Evolutionary conservation across 2,888 invertebrate species (phyloP), one percentile per base, ranked within the genome.

Genomic region (Nomada lathburiana): DNA sequence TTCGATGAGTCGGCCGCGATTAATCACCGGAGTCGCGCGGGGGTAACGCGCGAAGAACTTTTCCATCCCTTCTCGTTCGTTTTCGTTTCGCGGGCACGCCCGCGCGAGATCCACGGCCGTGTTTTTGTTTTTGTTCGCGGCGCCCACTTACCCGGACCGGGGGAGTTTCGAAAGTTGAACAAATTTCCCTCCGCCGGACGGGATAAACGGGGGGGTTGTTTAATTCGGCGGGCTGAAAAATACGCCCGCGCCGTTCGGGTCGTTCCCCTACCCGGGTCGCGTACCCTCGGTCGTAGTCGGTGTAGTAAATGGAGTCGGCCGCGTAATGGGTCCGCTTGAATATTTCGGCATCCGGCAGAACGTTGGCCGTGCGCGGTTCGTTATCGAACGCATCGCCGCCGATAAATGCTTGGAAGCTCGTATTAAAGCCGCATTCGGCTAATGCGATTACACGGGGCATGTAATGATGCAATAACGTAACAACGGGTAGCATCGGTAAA

Each of bases 391-490:
- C 88, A 84, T 84, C 82, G 80, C 71, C 79, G 80, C 84, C 84
- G 84, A 87, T 87, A 80, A 88, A 88, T 83, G 73, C 86, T 70
- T 70, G 80, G 59, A 70, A 77, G 70, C 84, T 74, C 67, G 85
- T 77, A 85, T 80, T 77, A 85, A 88, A 84, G 87, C 87, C 82
- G 79, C 83, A 81, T 87, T 85, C 82, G 83, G 75, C 78, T 87
- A 87, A 88, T 85, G 74, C 83, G 83, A 83, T 87, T 87, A 89
- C 82, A 81, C 83, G 74, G 75, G 73, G 70, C 87, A 74, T 80
- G 76, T 88, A 87, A 87, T 80, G 87, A 87, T 81, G 77, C 72
- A 80, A 89, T 88, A 84, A 88, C 68, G 88, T 78, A 86, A 80
- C 86, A 80, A 85, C 78, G 26, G 26, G 78, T 70, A 83, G 83